Percentiles rank a stretch among this genome's conserved stretches.
Evolutionary conservation across 30 jellyfish, hydroid and myxozoan species (phyloP).

Genomic region (Nemopilema nomurai): DNA sequence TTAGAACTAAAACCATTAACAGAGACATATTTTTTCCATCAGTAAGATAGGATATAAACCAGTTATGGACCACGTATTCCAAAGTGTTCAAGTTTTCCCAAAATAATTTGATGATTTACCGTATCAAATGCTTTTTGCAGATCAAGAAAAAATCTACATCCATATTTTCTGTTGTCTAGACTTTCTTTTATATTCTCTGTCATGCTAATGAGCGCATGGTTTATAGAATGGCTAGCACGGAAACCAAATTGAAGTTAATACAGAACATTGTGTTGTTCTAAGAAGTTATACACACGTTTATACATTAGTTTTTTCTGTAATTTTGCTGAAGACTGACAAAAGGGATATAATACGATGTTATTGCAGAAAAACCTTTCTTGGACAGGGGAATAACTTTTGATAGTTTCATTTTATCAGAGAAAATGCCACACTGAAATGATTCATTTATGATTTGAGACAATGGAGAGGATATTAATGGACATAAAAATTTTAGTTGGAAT

Average conservation of each 20-base stretch:
- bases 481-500: not conserved
- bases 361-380: constrained; percentile 45
- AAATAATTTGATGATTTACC: constrained; percentile 37
- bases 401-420: constrained; percentile 34
- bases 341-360: constrained; percentile 33
- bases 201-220: constrained; percentile 57
- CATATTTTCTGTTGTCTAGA: constrained; percentile 22
- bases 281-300: constrained; percentile 6
- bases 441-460: constrained; percentile 37
- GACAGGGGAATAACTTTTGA: constrained; percentile 41
- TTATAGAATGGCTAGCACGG: constrained; percentile 37
- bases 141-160: constrained; percentile 50
- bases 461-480: constrained; percentile 29
- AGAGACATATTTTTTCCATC: not conserved
- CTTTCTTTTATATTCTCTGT: constrained; percentile 21
- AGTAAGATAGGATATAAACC: constrained; percentile 38
- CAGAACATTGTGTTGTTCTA: constrained; percentile 28
- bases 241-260: constrained; percentile 42
- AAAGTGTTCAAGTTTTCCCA: constrained; percentile 42
- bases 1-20: not conserved
- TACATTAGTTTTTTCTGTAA: constrained; percentile 20
- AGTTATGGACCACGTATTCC: constrained; percentile 35
- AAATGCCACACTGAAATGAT: constrained; percentile 41
- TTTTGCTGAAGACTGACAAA: constrained; percentile 16
- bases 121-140: constrained; percentile 60